These are phyloP conservation scores for Ifrita kowaldi DNA, from an alignment of 2,113 vertebrate genomes.

Conservation along the genomic window DNA sequence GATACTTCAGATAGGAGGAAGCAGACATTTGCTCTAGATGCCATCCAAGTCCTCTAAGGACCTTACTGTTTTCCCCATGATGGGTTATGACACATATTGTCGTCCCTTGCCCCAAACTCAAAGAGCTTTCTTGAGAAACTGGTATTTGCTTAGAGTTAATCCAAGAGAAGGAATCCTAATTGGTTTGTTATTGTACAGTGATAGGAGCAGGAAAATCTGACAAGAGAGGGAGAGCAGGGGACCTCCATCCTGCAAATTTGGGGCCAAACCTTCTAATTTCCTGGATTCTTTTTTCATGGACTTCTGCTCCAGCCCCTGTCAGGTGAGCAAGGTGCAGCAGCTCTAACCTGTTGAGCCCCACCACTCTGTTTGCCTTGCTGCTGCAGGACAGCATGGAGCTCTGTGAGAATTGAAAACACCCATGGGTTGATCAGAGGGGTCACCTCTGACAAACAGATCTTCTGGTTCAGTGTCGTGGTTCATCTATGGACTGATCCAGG, in stretches of 20 bases:
- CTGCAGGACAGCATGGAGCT: neutral
- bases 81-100: neutral
- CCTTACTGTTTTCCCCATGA: neutral
- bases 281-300: neutral
- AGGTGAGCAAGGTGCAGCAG: neutral
- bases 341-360: neutral
- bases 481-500: too few species aligned
- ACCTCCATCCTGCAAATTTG: neutral
- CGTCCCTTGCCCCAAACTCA: neutral
- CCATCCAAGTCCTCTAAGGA: neutral
- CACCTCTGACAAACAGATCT: neutral
- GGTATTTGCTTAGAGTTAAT: neutral
- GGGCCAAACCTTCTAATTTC: neutral
- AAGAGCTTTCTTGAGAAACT: neutral
- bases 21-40: neutral
- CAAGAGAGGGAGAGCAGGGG: neutral
- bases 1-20: neutral
- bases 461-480: neutral
- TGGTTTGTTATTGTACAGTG: neutral
- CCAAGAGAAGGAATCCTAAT: neutral
- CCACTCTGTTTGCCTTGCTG: accelerated
- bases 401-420: neutral
- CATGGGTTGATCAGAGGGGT: accelerated
- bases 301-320: neutral
- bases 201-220: neutral